Base-by-base conservation (phyloP, 2,888 invertebrate species). In the Erannis defoliaria region DNA sequence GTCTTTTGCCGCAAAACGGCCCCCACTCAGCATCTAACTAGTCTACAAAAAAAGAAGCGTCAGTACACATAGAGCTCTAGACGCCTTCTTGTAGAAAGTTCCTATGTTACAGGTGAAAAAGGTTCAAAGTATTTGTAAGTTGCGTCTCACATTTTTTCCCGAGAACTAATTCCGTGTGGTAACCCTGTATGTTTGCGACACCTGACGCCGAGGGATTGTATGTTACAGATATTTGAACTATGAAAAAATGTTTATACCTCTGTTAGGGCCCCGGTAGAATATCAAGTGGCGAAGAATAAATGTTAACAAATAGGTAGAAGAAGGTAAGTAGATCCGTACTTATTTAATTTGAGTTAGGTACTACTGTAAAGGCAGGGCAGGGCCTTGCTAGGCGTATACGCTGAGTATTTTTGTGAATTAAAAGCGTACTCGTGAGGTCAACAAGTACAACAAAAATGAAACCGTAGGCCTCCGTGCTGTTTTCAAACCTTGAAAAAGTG, bases 181-280 rank as follows among this genome's bases (percentile, higher is more conserved):
- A 5, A 29, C 21, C 31, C 31, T 10, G 2, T 5, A 50, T 37
- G 57, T 37, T 57, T 57, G 50, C n/a, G 50, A 50, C 43, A 57
- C 57, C 57, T 50, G 57, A 50, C 49, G 31, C 43, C 35, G 42
- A 50, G 33, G 50, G 35, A 43, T 50, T 50, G 57, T 43, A 42
- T 26, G 46, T 31, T 31, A 46, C 50, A 23, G 35, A 57, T 57
- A 37, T 50, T 49, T 35, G 29, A 37, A 29, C 57, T 57, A 19
- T 29, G 43, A 57, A 57, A 56, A 57, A 57, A 57, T 42, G 57
- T 57, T 57, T 57, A 50, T 50, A 50, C 35, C 57, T 29, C 43
- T 19, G 42, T 50, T 57, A 23, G 19, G 19, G 42, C 9, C 16
- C 31, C 50, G 16, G 35, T 37, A 37, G 56, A 55, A 56, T 48